Evolutionary conservation across 2,797 vertebrate species (phyloP).

Genomic region (Potorous gilbertii): DNA sequence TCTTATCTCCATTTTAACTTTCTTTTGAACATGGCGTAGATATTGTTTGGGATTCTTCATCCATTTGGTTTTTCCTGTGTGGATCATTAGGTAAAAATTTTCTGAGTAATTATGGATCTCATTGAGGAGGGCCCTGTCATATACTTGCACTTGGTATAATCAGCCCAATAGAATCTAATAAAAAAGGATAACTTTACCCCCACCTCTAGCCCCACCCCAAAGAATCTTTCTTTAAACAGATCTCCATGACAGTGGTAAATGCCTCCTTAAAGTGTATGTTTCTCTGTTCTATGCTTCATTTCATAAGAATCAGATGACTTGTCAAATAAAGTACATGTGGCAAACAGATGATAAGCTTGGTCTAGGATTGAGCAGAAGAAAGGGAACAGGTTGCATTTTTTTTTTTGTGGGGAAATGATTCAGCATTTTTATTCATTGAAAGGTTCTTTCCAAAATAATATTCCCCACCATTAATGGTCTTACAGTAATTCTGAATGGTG

Average conservation of each 20-base stretch:
- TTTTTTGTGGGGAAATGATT: neutral
- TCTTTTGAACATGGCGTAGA: neutral
- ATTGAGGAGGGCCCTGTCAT: neutral
- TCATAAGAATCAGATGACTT: neutral
- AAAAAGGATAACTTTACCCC: neutral
- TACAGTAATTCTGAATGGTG: neutral
- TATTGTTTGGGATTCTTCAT: neutral
- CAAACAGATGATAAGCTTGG: neutral
- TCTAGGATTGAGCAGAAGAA: neutral
- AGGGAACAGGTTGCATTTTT: neutral
- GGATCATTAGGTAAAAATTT: neutral
- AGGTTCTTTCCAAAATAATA: neutral
- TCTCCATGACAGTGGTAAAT: neutral
- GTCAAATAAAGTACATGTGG: neutral
- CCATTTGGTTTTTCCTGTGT: neutral
- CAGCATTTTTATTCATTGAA: neutral
- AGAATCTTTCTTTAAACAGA: neutral
- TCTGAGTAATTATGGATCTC: neutral
- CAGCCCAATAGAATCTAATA: neutral
- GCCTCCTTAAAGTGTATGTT: neutral
- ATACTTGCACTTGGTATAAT: neutral
- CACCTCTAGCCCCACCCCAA: neutral
- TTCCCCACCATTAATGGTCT: neutral
- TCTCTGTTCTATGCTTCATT: neutral
- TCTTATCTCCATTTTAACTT: neutral